These are phyloP conservation scores for Cirrhinus mrigala DNA, from an alignment of 2,797 vertebrate genomes.

Conservation along the genomic window DNA sequence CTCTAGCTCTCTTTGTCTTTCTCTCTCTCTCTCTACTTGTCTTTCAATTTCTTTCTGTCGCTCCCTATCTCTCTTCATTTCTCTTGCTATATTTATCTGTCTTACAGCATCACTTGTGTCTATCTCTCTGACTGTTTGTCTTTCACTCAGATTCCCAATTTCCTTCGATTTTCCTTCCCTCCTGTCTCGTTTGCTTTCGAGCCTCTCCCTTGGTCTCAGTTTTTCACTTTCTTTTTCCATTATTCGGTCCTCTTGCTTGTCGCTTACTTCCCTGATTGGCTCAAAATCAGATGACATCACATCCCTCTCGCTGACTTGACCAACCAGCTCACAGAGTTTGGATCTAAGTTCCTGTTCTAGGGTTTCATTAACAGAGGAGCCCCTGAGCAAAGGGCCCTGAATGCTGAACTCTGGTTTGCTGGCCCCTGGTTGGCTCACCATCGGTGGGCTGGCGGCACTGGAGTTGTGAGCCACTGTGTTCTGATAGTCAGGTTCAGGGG, in stretches of 20 bases:
- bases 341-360: slow-evolving; percentile 81
- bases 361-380: slow-evolving; percentile 59
- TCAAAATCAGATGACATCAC: slow-evolving; percentile 86
- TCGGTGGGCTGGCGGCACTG: slow-evolving; percentile 51
- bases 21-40: slow-evolving; percentile 39
- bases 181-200: slow-evolving; percentile 58
- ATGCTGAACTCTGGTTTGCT: slow-evolving; percentile 24
- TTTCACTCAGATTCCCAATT: slow-evolving; percentile 11
- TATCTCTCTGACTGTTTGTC: slow-evolving; percentile 19
- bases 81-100: slow-evolving; percentile 1
- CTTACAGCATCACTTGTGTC: slow-evolving; percentile 7
- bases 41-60: slow-evolving; percentile 40
- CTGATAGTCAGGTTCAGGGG: slow-evolving; percentile 67
- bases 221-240: slow-evolving; percentile 62
- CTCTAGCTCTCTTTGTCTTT: slow-evolving; percentile 27
- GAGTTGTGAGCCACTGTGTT: slow-evolving; percentile 68
- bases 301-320: slow-evolving; percentile 84
- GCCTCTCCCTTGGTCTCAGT: slow-evolving; percentile 43
- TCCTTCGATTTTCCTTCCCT: slow-evolving; percentile 19
- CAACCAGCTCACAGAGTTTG: slow-evolving; percentile 80
- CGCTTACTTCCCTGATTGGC: slow-evolving; percentile 56
- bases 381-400: slow-evolving; percentile 44
- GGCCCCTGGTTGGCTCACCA: slow-evolving; percentile 13
- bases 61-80: slow-evolving; percentile 22
- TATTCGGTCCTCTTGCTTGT: slow-evolving; percentile 56